Base-by-base conservation (phyloP, 2,888 invertebrate genomes). In the Gisinianus flammeolus region DNA sequence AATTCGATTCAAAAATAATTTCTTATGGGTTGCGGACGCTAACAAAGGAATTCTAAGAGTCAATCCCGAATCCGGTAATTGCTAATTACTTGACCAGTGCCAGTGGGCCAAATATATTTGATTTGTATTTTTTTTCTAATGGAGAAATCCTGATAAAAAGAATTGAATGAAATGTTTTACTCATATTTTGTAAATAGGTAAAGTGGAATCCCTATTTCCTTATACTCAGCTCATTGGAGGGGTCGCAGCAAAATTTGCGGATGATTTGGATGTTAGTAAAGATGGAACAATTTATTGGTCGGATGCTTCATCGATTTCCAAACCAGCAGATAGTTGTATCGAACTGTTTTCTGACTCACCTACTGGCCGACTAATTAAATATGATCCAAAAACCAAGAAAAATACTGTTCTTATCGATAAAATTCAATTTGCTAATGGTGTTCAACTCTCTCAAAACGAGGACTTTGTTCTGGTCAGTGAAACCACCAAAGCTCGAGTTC, bases 211-310 rank as follows among this genome's bases (percentile, higher is more conserved):
- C 0, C 22, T 82, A 24, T 80, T 82, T 12, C 71, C 79, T n/a
- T 68, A 79, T 0, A 79, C 90, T 72, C 89, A 90, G 75, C 90
- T 90, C 85, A 91, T 97, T 81, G 90, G 92, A 56, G 94, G 94
- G 6, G 85, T 84, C 44, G 79, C 79, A 33, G 91, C 94, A 0
- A 91, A 89, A 86, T 78, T 94, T 5, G 91, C 94, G 77, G 97
- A 98, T 87, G 88, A 90, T 79, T 85, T 98, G 62, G 92, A 92
- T 75, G 88, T 97, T 52, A 91, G 91, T 70, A 90, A 90, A 71
- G 93, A 93, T 86, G 96, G 96, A 0, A 93, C 93, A 83, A 89
- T 98, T 30, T 97, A 94, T 86, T 95, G 96, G 92, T 93, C 95
- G 0, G 94, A 96, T 86, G 94, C 96, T 0, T 91, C 91, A 68